Conservation (phyloP, 2,888 invertebrate species). For the Hyposoter didymator region DNA sequence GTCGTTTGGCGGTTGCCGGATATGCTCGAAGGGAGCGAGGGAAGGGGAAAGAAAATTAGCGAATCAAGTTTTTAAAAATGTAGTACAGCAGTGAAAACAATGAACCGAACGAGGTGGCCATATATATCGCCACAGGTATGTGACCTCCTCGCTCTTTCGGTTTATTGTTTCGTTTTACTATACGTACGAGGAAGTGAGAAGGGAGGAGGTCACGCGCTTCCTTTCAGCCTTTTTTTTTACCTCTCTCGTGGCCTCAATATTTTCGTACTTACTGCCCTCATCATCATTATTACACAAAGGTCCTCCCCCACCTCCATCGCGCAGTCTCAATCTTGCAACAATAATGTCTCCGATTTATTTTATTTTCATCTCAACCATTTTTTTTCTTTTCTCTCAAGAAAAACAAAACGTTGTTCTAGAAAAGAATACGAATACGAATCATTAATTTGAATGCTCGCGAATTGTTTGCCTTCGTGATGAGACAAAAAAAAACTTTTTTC, state of each 20-base stretch:
- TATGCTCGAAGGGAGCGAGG: not conserved
- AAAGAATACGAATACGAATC: not conserved
- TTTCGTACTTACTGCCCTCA: constrained; percentile 18
- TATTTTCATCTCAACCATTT: not conserved
- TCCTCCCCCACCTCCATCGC: not conserved
- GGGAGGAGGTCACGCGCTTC: constrained; percentile 18
- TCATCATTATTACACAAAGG: constrained; percentile 31
- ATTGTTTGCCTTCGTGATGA: not conserved
- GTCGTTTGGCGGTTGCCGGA: constrained; percentile 14
- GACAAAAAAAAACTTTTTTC: not conserved
- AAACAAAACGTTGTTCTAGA: not conserved
- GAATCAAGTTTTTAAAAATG: not conserved
- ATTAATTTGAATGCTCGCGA: not conserved
- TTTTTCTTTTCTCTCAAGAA: not conserved
- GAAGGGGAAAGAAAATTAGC: constrained; percentile 12
- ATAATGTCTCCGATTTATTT: constrained; percentile 17
- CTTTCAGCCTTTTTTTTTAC: constrained; percentile 19
- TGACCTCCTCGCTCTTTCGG: constrained; percentile 5
- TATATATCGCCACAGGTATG: not conserved
- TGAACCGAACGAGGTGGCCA: constrained; percentile 6
- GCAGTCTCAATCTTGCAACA: constrained; percentile 15
- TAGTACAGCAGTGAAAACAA: constrained; percentile 13
- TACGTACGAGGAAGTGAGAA: not conserved
- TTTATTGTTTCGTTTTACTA: not conserved
- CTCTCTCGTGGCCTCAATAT: constrained; percentile 30